Conservation (phyloP, 2,888 invertebrate species). For the Oscheius onirici region DNA sequence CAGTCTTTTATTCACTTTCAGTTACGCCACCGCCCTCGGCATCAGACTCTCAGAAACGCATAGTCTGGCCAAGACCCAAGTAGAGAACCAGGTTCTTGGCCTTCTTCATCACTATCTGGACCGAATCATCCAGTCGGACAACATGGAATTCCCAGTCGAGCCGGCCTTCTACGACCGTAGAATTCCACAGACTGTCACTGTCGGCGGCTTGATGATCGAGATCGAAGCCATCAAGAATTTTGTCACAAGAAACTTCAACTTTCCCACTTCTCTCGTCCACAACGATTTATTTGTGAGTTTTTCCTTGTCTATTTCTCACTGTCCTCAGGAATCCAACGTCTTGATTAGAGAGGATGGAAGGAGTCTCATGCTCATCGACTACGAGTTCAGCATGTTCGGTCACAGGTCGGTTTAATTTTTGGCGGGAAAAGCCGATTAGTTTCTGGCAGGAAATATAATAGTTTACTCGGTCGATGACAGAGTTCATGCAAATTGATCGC, state of each 20-base stretch:
- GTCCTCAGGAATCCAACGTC: not conserved
- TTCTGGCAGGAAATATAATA: no score
- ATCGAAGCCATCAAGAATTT: not conserved
- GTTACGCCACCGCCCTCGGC: not conserved
- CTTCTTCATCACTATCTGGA: slow-evolving; percentile 7
- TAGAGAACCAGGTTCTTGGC: not conserved
- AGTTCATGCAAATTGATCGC: no score
- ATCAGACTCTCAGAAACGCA: slow-evolving; percentile 1
- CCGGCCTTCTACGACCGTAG: not conserved
- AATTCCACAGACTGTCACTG: slow-evolving; percentile 4
- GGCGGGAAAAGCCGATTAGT: no score
- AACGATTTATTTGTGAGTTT: slow-evolving; percentile 16
- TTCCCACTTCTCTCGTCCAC: slow-evolving; percentile 1
- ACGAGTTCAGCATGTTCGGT: slow-evolving; percentile 3
- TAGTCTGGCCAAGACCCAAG: not conserved
- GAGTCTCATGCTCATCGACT: slow-evolving; percentile 14
- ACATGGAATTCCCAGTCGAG: not conserved
- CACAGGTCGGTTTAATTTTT: not conserved
- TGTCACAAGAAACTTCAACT: not conserved
- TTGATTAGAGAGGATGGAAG: slow-evolving; percentile 4
- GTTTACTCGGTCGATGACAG: no score
- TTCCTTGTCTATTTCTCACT: not conserved
- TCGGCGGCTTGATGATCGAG: not conserved
- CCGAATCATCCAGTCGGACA: not conserved
- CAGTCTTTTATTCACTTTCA: not conserved